Conservation (phyloP, 2,797 vertebrate species). For the Chrosomus eos region DNA sequence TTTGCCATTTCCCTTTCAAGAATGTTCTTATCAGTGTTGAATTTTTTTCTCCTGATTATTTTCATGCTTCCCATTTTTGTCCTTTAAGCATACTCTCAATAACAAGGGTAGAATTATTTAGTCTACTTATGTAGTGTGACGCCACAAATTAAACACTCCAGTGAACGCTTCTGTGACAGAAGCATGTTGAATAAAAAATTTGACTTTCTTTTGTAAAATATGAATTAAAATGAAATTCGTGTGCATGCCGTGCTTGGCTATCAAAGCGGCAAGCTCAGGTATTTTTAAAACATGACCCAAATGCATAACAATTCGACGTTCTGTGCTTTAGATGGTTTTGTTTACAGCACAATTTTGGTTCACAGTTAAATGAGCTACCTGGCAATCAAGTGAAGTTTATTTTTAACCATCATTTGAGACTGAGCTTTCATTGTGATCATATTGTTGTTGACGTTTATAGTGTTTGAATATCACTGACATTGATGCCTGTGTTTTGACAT, state of each 20-base stretch:
- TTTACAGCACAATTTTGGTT: background rate
- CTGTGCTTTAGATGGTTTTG: conserved; percentile 3
- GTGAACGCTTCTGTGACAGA: background rate
- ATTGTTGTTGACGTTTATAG: background rate
- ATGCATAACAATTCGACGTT: conserved; percentile 40
- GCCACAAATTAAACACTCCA: background rate
- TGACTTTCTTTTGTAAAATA: conserved; percentile 7
- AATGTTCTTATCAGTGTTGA: conserved; percentile 9
- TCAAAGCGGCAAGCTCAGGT: conserved; percentile 19
- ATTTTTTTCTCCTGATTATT: background rate
- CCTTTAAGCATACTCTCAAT: background rate
- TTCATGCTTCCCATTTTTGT: background rate
- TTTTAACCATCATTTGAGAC: conserved; percentile 17
- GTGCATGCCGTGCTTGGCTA: background rate
- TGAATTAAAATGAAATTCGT: background rate
- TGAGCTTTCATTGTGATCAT: conserved; percentile 8
- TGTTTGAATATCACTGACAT: conserved; percentile 9
- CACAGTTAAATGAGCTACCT: background rate
- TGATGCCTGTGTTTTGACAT: background rate
- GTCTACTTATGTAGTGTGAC: background rate
- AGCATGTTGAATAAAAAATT: conserved; percentile 11
- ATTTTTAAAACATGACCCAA: conserved; percentile 43
- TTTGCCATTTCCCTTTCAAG: conserved; percentile 46
- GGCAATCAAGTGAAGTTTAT: conserved; percentile 24
- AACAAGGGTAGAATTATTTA: background rate